These are phyloP conservation scores for Saturnia japonica DNA, from an alignment of 2,888 invertebrate species.

Conservation along the genomic window DNA sequence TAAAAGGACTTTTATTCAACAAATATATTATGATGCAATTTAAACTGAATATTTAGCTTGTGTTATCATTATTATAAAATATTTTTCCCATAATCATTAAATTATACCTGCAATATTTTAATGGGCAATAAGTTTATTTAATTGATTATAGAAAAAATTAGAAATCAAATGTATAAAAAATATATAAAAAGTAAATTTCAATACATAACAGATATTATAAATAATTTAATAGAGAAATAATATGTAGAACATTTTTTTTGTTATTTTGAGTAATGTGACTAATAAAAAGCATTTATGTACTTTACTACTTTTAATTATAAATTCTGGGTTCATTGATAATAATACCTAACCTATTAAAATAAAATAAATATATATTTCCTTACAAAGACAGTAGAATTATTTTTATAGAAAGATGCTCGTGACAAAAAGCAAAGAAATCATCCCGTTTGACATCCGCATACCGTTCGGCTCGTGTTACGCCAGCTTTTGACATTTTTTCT, in stretches of 20 bases:
- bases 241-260: too few relatives aligned
- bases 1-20: background rate
- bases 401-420: conserved; percentile 13
- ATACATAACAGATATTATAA: too few relatives aligned
- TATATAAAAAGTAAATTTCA: too few relatives aligned
- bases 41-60: background rate
- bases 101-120: too few relatives aligned
- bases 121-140: too few relatives aligned
- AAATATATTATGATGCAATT: background rate
- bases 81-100: background rate
- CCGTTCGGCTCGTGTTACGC: conserved; percentile 72
- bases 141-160: too few relatives aligned
- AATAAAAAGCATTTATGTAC: too few relatives aligned
- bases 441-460: conserved; percentile 67
- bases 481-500: conserved; percentile 48
- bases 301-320: too few relatives aligned
- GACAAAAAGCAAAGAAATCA: conserved; percentile 20
- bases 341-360: background rate
- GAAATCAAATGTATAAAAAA: too few relatives aligned
- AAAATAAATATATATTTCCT: conserved; percentile 4
- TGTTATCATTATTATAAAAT: background rate
- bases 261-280: too few relatives aligned
- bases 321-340: too few relatives aligned
- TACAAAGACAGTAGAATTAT: background rate
- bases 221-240: too few relatives aligned